A percentile compares a stretch with the other conserved stretches of the same genome.
Evolutionary conservation across 1,140 invertebrate genomes (phyloP).

Genomic region (Heliconius himera): DNA sequence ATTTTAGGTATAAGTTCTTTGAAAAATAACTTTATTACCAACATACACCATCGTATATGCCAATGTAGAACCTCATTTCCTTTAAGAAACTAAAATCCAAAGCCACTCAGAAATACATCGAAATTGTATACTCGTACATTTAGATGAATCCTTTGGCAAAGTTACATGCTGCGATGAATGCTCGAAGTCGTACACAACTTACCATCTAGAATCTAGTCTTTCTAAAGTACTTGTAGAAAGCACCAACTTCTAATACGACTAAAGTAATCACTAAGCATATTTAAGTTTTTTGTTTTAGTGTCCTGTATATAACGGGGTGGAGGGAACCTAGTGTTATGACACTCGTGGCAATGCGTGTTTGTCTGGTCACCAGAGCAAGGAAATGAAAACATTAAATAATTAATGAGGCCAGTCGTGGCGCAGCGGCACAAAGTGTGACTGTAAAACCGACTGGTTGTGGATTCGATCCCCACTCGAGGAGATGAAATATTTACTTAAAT

Average conservation of each 20-base stretch:
- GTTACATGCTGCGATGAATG: constrained; percentile 1
- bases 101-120: constrained; percentile 9
- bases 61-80: background rate
- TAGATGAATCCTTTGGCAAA: constrained; percentile 12
- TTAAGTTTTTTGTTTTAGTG: too few species aligned
- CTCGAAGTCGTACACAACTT: background rate
- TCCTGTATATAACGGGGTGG: too few species aligned
- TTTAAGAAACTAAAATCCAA: constrained; percentile 6
- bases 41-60: background rate
- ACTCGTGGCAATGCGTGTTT: too few species aligned
- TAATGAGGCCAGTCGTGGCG: too few species aligned
- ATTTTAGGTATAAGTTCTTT: background rate
- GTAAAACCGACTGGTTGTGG: too few species aligned
- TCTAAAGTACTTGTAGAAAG: constrained; percentile 31
- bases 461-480: too few species aligned
- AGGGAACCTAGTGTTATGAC: too few species aligned
- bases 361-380: too few species aligned
- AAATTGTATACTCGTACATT: constrained; percentile 3
- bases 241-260: background rate
- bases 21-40: background rate
- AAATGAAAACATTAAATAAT: too few species aligned
- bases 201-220: constrained; percentile 7
- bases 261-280: background rate
- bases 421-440: too few species aligned
- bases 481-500: too few species aligned